Percentiles rank a stretch among this genome's conserved stretches.
Evolutionary conservation across 2,888 invertebrate species (phyloP).

Genomic region (Elysia crispata): DNA sequence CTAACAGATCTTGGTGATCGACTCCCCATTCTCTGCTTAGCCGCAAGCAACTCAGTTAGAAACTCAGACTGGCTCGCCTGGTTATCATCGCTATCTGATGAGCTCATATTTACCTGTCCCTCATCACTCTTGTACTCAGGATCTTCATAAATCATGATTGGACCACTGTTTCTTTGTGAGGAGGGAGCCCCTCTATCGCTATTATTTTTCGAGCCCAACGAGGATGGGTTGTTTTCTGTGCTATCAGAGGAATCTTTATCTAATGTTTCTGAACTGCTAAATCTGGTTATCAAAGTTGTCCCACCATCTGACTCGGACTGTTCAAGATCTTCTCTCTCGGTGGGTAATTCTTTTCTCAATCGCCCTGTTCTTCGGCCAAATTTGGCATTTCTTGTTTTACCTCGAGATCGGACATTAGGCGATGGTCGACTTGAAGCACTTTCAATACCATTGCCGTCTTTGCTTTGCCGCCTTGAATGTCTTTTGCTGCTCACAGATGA

Average conservation of each 20-base stretch:
- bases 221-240: neutral
- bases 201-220: no score
- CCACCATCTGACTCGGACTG: neutral
- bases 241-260: no score
- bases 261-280: neutral
- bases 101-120: neutral
- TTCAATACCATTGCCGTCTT: neutral
- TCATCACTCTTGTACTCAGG: neutral
- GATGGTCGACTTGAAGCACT: neutral
- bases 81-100: neutral
- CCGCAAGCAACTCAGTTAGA: neutral
- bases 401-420: no score
- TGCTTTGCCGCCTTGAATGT: neutral
- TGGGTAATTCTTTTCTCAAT: no score
- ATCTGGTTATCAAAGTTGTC: neutral
- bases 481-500: neutral
- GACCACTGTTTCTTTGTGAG: no score
- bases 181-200: no score
- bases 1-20: conserved; percentile 27
- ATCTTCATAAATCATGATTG: neutral
- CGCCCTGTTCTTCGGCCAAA: neutral
- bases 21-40: conserved; percentile 12
- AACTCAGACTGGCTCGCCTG: neutral
- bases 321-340: neutral
- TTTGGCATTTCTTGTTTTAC: no score